These are phyloP conservation scores for Andrena haemorrhoa DNA, from an alignment of 2,888 invertebrate genomes.

Conservation along the genomic window DNA sequence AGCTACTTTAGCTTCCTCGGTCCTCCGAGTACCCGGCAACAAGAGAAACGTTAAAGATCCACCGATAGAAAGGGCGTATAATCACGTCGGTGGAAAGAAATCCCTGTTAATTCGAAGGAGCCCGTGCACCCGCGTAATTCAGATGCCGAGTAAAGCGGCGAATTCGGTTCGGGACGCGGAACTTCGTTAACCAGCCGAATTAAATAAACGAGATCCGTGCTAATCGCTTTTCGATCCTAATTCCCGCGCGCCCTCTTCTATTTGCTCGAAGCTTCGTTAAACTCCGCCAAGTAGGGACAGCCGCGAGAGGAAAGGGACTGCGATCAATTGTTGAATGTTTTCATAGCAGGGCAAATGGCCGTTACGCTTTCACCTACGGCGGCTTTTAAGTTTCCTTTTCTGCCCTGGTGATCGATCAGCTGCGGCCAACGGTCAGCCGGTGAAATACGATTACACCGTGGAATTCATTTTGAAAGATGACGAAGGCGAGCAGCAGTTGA, in stretches of 20 bases:
- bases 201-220: slow-evolving; percentile 39
- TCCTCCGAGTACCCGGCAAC: background rate
- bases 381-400: background rate
- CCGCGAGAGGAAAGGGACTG: background rate
- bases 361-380: no score
- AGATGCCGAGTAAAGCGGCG: slow-evolving; percentile 7
- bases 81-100: slow-evolving; percentile 50
- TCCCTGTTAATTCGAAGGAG: slow-evolving; percentile 42
- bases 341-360: background rate
- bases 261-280: slow-evolving; percentile 34
- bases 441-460: background rate
- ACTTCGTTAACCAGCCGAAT: slow-evolving; percentile 38
- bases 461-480: background rate
- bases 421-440: background rate
- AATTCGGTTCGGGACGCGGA: background rate
- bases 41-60: slow-evolving; percentile 23
- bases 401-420: background rate
- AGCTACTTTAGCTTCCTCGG: no score
- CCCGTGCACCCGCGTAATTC: slow-evolving; percentile 20
- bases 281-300: slow-evolving; percentile 1
- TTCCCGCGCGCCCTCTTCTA: slow-evolving; percentile 17
- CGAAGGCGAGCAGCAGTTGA: background rate
- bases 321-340: background rate
- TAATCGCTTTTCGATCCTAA: slow-evolving; percentile 48
- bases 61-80: slow-evolving; percentile 12